Conservation (phyloP, 2,113 vertebrate genomes). For the Trochalopteron elliotii region DNA sequence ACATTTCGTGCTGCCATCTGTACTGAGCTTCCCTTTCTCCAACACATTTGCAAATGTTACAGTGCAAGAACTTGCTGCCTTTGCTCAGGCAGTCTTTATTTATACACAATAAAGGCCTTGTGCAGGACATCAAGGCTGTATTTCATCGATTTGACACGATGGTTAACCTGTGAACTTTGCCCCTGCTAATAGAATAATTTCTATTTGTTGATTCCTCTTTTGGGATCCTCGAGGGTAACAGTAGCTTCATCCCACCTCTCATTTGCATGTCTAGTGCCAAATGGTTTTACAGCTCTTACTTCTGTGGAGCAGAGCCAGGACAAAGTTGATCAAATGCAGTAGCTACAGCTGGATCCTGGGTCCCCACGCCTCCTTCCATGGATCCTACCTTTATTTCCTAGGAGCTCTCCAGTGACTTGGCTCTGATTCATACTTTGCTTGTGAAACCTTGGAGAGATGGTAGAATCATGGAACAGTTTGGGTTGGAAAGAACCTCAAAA, state of each 20-base stretch:
- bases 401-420: background rate
- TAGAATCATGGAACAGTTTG: background rate
- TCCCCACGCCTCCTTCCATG: background rate
- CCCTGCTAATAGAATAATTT: slow-evolving; percentile 62
- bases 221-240: background rate
- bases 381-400: background rate
- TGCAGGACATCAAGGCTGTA: slow-evolving; percentile 56
- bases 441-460: background rate
- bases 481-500: background rate
- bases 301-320: background rate
- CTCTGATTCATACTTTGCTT: background rate
- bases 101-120: slow-evolving; percentile 54
- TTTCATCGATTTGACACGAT: slow-evolving; percentile 60
- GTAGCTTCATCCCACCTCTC: background rate
- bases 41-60: background rate
- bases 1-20: background rate
- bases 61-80: slow-evolving; percentile 39
- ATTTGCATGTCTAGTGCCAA: slow-evolving; percentile 31
- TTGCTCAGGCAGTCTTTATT: slow-evolving; percentile 32
- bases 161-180: slow-evolving; percentile 63
- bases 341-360: background rate
- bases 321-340: background rate
- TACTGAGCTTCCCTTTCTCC: slow-evolving; percentile 44
- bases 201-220: slow-evolving; percentile 60
- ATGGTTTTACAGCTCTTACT: background rate